Percentiles rank a stretch among this genome's conserved stretches.
Evolutionary conservation across 2,888 invertebrate genomes (phyloP).

Genomic region (Deilephila porcellus): DNA sequence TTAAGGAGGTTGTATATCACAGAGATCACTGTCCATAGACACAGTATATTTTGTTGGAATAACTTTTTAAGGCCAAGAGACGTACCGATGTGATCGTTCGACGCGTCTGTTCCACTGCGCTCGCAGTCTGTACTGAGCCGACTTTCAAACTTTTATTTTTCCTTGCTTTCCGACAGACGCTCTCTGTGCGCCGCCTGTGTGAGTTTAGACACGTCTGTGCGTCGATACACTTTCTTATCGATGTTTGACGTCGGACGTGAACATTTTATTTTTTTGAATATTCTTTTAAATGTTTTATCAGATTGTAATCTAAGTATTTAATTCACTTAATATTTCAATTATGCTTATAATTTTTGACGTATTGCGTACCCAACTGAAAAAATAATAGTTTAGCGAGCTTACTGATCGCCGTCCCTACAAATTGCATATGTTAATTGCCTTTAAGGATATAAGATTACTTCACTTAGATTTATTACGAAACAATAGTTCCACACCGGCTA

Average conservation of each 20-base stretch:
- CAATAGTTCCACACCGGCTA: too few species aligned
- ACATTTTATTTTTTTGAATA: too few species aligned
- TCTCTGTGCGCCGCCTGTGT: slow-evolving; percentile 48
- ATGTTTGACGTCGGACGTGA: slow-evolving; percentile 25
- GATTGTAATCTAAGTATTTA: too few species aligned
- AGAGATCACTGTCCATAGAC: neutral
- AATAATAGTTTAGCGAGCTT: too few species aligned
- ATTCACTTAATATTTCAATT: too few species aligned
- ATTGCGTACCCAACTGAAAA: too few species aligned
- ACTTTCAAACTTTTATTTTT: slow-evolving; percentile 66
- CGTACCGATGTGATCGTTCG: slow-evolving; percentile 65
- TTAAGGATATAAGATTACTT: too few species aligned
- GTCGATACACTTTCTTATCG: slow-evolving; percentile 36
- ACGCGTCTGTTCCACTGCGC: slow-evolving; percentile 62
- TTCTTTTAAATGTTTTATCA: too few species aligned
- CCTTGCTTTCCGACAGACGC: slow-evolving; percentile 59
- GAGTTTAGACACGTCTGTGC: slow-evolving; percentile 39
- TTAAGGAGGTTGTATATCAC: slow-evolving; percentile 15
- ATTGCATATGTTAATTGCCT: too few species aligned
- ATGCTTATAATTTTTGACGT: too few species aligned
- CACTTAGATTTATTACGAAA: too few species aligned
- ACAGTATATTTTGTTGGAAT: neutral
- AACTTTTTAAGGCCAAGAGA: slow-evolving; percentile 38
- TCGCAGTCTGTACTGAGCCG: slow-evolving; percentile 62
- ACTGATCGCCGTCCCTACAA: too few species aligned